These are phyloP conservation scores for Microtus pennsylvanicus DNA, from an alignment of 2,113 vertebrate genomes.

Conservation along the genomic window DNA sequence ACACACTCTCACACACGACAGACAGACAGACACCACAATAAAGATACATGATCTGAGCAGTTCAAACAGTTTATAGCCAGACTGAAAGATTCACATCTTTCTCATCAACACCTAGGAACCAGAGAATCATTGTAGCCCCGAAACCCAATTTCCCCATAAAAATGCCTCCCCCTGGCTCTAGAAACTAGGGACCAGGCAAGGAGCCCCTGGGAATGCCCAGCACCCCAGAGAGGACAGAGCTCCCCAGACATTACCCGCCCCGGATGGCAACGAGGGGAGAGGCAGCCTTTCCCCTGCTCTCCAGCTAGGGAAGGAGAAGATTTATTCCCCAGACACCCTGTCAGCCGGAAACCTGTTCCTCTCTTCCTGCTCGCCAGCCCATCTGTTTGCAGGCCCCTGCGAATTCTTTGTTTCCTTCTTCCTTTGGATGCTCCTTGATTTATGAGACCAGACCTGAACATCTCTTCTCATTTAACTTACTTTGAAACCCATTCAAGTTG, in stretches of 20 bases:
- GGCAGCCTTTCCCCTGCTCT: not conserved
- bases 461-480: constrained; percentile 60
- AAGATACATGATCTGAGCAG: not conserved
- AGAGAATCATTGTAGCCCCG: not conserved
- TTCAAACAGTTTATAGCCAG: not conserved
- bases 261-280: not conserved
- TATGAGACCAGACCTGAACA: constrained; percentile 20
- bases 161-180: not conserved
- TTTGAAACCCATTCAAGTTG: constrained; percentile 59
- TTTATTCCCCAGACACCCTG: not conserved
- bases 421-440: constrained; percentile 50
- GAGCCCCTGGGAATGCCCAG: not conserved
- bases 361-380: not conserved
- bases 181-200: not conserved
- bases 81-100: not conserved
- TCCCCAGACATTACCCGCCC: not conserved
- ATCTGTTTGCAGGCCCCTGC: not conserved
- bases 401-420: constrained; percentile 48
- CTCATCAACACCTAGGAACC: not conserved
- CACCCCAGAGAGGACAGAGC: not conserved
- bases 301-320: not conserved
- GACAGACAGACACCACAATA: not conserved
- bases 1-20: not conserved
- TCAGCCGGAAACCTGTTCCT: not conserved
- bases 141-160: not conserved